A percentile compares a stretch with the other conserved stretches of the same genome.
phyloP scores from a whole-genome alignment of 2,113 vertebrate species.

The Pedionomus torquatus region DNA sequence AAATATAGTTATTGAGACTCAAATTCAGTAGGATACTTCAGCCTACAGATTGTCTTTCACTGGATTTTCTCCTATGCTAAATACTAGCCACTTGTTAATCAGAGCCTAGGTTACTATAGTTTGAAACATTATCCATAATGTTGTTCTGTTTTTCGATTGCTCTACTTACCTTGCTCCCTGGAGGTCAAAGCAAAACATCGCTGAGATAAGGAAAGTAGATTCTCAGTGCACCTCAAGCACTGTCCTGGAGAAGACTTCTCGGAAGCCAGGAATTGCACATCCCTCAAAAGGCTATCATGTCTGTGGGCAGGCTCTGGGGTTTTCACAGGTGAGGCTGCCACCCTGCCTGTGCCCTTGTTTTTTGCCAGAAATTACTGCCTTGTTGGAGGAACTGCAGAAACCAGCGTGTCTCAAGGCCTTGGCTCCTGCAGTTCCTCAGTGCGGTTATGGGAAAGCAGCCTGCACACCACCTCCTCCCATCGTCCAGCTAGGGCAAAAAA shows the following conservation, averaged over 20 bases:
- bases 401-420: not conserved
- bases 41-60: not conserved
- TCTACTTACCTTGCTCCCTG: not conserved
- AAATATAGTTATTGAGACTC: not conserved
- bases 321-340: not conserved
- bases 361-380: not conserved
- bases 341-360: not conserved
- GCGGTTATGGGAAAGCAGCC: rapidly evolving
- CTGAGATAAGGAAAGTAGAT: not conserved
- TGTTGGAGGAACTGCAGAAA: not conserved
- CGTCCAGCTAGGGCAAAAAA: not conserved
- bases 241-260: not conserved
- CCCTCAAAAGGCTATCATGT: not conserved
- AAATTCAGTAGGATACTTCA: not conserved
- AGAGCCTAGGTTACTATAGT: not conserved
- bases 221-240: not conserved
- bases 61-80: not conserved
- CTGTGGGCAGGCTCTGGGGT: rapidly evolving
- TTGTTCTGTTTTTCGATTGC: not conserved
- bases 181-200: not conserved
- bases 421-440: not conserved
- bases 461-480: not conserved
- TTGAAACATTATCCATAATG: not conserved
- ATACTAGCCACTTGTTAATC: not conserved
- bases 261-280: not conserved